phyloP scores from a whole-genome alignment of 2,113 vertebrate genomes.

The Macrotus californicus region DNA sequence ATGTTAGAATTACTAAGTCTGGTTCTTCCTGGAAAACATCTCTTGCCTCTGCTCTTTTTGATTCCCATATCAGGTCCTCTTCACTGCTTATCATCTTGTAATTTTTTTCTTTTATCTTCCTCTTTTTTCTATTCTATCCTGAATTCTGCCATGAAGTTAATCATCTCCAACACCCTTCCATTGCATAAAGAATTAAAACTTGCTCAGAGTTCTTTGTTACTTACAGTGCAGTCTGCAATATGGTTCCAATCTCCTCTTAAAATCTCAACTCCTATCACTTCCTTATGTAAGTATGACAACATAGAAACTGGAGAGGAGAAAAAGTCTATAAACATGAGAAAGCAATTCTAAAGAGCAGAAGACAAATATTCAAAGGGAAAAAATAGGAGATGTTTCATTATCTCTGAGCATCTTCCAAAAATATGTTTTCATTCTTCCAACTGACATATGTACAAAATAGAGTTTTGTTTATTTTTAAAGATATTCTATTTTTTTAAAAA shows the following conservation, averaged over 20 bases:
- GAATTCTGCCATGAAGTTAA: background rate
- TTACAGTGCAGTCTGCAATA: background rate
- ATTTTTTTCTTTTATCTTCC: background rate
- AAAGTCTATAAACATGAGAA: background rate
- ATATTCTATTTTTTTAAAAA: background rate
- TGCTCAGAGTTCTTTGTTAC: background rate
- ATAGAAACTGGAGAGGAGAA: background rate
- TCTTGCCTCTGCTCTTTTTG: background rate
- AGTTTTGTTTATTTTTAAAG: background rate
- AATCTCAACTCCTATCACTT: background rate
- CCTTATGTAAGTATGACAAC: background rate
- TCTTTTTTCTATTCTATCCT: background rate
- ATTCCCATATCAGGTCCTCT: background rate
- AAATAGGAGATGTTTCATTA: background rate
- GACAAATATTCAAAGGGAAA: background rate
- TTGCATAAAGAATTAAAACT: background rate
- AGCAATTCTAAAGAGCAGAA: background rate
- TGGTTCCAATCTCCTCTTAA: background rate
- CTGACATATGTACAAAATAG: background rate
- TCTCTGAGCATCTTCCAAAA: background rate
- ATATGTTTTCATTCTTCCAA: background rate
- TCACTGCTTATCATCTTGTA: background rate
- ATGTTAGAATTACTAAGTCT: background rate
- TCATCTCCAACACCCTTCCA: background rate
- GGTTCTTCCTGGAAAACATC: background rate